phyloP scores from a whole-genome alignment of 2,888 invertebrate genomes.

The Zonitis immaculata region DNA sequence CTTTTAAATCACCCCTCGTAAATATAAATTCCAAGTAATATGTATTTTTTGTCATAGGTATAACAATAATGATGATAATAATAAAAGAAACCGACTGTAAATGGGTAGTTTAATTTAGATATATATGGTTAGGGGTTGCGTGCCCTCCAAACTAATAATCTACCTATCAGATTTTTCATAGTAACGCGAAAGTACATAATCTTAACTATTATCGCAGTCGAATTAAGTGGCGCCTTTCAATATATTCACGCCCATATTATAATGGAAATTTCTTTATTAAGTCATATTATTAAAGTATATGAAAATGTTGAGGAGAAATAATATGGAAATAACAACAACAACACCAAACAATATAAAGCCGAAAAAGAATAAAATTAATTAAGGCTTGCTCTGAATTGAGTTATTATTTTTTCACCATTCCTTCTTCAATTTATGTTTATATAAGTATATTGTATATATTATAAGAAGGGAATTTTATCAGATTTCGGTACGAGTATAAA shows the following conservation, averaged over 20 bases:
- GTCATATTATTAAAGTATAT: background rate
- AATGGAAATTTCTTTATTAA: slow-evolving; percentile 31
- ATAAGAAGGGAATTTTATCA: slow-evolving; percentile 28
- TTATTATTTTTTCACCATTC: slow-evolving; percentile 15
- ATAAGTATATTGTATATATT: too few relatives aligned
- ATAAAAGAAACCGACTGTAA: background rate
- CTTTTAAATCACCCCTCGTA: too few relatives aligned
- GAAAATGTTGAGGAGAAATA: slow-evolving; percentile 6
- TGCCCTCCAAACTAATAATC: background rate
- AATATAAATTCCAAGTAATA: too few relatives aligned
- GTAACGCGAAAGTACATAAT: slow-evolving; percentile 32
- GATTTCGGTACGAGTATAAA: slow-evolving; percentile 30
- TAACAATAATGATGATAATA: too few relatives aligned
- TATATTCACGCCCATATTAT: slow-evolving; percentile 31
- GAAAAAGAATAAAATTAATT: too few relatives aligned
- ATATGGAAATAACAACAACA: slow-evolving; percentile 6
- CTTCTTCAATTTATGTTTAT: too few relatives aligned
- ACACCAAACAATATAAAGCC: too few relatives aligned
- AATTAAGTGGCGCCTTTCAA: slow-evolving; percentile 33
- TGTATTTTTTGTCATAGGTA: too few relatives aligned
- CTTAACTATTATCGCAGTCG: slow-evolving; percentile 32
- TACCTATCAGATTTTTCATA: slow-evolving; percentile 31
- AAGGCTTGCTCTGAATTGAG: slow-evolving; percentile 8
- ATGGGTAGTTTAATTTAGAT: background rate
- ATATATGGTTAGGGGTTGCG: background rate